These are phyloP conservation scores for Chymomyza fuscimana DNA, from an alignment of 2,888 invertebrate species.

Conservation along the genomic window DNA sequence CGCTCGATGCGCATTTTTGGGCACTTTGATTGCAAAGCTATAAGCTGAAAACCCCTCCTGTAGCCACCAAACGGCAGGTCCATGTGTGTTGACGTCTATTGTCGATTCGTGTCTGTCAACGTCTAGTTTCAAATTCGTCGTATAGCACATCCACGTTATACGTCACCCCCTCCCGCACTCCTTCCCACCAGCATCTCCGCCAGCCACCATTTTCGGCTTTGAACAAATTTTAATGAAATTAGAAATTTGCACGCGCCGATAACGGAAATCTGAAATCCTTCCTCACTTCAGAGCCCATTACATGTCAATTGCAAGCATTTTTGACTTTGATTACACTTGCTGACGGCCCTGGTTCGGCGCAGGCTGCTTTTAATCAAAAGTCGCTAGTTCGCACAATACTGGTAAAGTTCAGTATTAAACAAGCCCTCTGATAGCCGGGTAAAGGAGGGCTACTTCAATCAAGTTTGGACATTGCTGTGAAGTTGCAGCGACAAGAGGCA, in stretches of 20 bases:
- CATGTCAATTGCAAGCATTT: slow-evolving; percentile 62
- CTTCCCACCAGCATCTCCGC: background rate
- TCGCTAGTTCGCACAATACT: slow-evolving; percentile 3
- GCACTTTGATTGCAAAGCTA: slow-evolving; percentile 67
- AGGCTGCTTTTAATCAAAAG: slow-evolving; percentile 35
- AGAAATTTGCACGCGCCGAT: slow-evolving; percentile 61
- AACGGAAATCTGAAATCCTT: slow-evolving; percentile 36
- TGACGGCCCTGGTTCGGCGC: background rate
- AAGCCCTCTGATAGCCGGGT: background rate
- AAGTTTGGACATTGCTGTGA: background rate
- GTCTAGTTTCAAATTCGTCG: slow-evolving; percentile 41
- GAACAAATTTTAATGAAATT: slow-evolving; percentile 70
- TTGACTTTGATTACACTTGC: slow-evolving; percentile 56
- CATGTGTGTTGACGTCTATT: slow-evolving; percentile 66
- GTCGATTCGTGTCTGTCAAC: slow-evolving; percentile 72
- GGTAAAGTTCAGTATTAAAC: slow-evolving; percentile 14
- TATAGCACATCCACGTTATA: background rate
- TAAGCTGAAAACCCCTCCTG: slow-evolving; percentile 12
- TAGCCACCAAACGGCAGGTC: background rate
- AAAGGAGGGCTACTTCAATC: background rate
- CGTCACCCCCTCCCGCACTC: background rate
- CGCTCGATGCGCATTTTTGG: slow-evolving; percentile 25
- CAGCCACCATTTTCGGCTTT: slow-evolving; percentile 27
- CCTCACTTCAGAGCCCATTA: slow-evolving; percentile 28
- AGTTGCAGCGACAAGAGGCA: background rate